Percentiles rank a stretch among this genome's conserved stretches.
Evolutionary conservation across 2,113 vertebrate species (phyloP).

Genomic region (Balaeniceps rex): DNA sequence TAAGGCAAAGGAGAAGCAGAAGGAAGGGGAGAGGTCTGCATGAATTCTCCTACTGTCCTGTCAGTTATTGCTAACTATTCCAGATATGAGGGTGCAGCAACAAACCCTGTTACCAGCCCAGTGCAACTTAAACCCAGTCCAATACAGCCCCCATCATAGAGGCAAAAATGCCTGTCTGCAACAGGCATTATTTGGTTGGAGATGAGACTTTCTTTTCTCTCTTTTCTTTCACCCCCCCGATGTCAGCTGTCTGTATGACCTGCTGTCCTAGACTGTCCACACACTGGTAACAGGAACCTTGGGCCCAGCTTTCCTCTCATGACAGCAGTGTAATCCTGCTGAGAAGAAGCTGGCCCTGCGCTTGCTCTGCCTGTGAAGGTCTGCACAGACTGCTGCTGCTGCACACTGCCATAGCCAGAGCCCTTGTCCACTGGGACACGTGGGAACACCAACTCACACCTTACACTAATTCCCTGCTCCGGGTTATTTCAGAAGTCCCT

Average conservation of each 20-base stretch:
- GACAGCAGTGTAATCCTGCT: background rate
- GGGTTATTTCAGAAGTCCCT: background rate
- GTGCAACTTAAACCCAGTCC: background rate
- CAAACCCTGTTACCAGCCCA: background rate
- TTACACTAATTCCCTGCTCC: rapidly evolving
- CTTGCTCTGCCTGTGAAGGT: background rate
- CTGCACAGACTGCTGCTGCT: background rate
- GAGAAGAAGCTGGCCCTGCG: background rate
- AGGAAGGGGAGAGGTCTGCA: background rate
- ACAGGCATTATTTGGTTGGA: background rate
- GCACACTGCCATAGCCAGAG: rapidly evolving
- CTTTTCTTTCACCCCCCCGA: background rate
- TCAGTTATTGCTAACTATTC: background rate
- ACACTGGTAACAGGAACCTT: background rate
- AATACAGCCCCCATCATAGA: too few relatives aligned
- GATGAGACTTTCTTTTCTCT: background rate
- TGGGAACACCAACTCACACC: background rate
- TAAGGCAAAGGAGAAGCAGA: background rate
- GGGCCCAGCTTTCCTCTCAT: background rate
- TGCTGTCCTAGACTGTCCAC: background rate
- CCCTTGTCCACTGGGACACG: rapidly evolving
- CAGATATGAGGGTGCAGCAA: background rate
- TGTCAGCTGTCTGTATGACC: background rate
- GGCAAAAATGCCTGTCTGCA: background rate
- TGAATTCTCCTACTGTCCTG: background rate